Evolutionary conservation across 1,140 invertebrate genomes (phyloP), one percentile per base, ranked within the genome.

Genomic region (Trigoniulus corallinus): DNA sequence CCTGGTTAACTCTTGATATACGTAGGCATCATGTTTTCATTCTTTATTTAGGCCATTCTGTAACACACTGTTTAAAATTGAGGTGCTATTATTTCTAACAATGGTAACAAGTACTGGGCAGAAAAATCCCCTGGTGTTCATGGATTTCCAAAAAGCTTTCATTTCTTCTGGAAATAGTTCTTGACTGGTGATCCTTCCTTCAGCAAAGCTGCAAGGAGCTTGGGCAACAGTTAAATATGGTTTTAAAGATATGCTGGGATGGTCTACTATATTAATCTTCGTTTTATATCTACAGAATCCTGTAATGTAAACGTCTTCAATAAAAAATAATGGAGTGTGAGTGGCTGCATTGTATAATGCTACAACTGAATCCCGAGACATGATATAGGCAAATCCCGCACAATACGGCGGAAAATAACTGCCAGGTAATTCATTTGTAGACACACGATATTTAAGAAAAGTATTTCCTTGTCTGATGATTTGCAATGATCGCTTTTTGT

Each of bases 221-320:
- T 59, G 52, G 4, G 47, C n/a, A 21, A 27, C 22, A n/a, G 40
- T 42, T 7, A 61, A 43, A 3, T 47, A 41, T 25, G 59, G 59
- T 27, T 53, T 48, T 1, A 61, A 48, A 25, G 50, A 46, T 13
- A 61, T 49, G 15, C 48, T 52, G 13, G 43, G n/a, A 51, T 55
- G 52, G n/a, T 57, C 54, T 1, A 37, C 48, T n/a, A 61, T 51
- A 15, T 27, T 20, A 1, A 59, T 26, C n/a, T 54, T 53, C 10
- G 53, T 49, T 25, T 61, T 61, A 15, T 61, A 48, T 21, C 59
- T 50, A 48, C 59, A 61, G 49, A 61, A 61, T 12, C 63, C 63
- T 3, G 63, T 65, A 3, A 65, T 47, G 46, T 58, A 64, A 18
- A 64, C 62, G 42, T 65, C 63, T 50, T 65, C 63, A 15, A 65